Evolutionary conservation across 1,140 invertebrate genomes (phyloP), one percentile per base, ranked within the genome.

Genomic region (Babylonia areolata): DNA sequence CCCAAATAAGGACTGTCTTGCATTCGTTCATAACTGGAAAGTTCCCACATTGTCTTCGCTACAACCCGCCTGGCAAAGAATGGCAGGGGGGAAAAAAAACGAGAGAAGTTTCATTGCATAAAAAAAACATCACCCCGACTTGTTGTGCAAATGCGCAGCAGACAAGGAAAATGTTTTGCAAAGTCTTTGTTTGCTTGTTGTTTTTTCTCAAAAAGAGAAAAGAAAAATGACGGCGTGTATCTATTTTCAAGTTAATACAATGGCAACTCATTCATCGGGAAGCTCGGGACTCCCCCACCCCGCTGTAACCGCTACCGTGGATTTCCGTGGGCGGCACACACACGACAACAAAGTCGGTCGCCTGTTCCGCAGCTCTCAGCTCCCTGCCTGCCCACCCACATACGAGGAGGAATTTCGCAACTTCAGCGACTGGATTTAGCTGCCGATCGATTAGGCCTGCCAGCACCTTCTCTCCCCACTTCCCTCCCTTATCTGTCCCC

Each of bases 341-440:
- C 35, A 73, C 71, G 73, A 40, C 73, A 77, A 20, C 58, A 40
- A 77, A 77, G 20, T 77, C 33, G 73, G 73, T 77, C 73, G 73
- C 37, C 37, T 77, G 35, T 77, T 39, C 37, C 20, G 37, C 73
- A 39, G 37, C 73, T 6, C 37, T 73, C 71, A 73, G 71, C 73
- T 77, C 6, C 37, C 71, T 11, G 46, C 9, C 46, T 20, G 58
- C 40, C 73, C 73, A 20, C 73, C 73, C 73, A 77, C 73, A 77
- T 40, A 28, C 37, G 12, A 40, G 17, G 23, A 37, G 37, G 37
- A 28, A 77, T 77, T 77, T 77, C 73, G 73, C 73, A 77, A 77
- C 73, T 77, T 77, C 73, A 77, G 73, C 73, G 15, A 77, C 35
- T 40, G 73, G 28, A 77, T 20, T 77, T 77, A 77, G 73, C 73